These are phyloP conservation scores for Centruroides sculpturatus DNA, from an alignment of 1,140 invertebrate species.

Conservation along the genomic window DNA sequence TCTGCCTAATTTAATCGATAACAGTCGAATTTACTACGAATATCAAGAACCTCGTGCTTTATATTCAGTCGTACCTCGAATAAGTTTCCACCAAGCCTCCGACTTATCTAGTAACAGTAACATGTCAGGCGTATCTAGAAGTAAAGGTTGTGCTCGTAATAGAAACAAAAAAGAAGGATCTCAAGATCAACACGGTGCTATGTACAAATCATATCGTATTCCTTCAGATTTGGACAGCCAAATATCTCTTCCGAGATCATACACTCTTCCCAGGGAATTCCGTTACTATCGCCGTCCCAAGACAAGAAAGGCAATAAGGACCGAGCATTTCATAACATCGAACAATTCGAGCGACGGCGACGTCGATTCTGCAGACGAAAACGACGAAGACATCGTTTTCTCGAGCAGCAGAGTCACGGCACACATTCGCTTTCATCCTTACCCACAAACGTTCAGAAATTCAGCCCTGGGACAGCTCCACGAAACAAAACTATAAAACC, in stretches of 20 bases:
- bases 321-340: conserved; percentile 51
- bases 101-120: conserved; percentile 16
- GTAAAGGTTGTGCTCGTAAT: conserved; percentile 8
- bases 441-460: conserved; percentile 9
- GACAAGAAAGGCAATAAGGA: conserved; percentile 34
- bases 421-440: conserved; percentile 9
- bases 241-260: conserved; percentile 61
- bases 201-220: conserved; percentile 39
- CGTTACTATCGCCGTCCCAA: conserved; percentile 48
- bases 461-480: conserved; percentile 10
- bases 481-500: conserved; percentile 11
- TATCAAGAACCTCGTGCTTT: conserved; percentile 20
- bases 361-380: conserved; percentile 25
- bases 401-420: conserved; percentile 3
- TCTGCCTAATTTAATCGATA: conserved; percentile 49
- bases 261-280: conserved; percentile 67
- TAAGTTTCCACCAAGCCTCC: conserved; percentile 1
- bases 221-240: conserved; percentile 58
- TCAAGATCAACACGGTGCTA: conserved; percentile 20
- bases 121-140: conserved; percentile 7
- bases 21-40: conserved; percentile 25
- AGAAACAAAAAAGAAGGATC: conserved; percentile 2
- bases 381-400: conserved; percentile 12
- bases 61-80: conserved; percentile 2
- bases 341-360: conserved; percentile 72